Evolutionary conservation across 2,797 vertebrate species (phyloP), one percentile per base, ranked within the genome.

Genomic region (Chaunax sp.): DNA sequence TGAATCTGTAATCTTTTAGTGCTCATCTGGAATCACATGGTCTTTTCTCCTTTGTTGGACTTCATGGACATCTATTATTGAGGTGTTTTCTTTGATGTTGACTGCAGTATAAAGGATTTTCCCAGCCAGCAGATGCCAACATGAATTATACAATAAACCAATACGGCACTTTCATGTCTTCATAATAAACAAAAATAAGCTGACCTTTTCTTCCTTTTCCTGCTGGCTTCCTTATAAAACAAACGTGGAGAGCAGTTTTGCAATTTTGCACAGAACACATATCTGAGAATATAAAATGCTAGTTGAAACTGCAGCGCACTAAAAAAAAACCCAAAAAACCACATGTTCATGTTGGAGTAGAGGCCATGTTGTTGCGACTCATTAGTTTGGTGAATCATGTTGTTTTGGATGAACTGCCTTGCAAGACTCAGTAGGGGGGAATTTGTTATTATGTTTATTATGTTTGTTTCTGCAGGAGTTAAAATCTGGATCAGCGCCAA

Each of bases 131-230:
- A 43, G 19, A 35, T 54, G 46, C 28, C 46, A 45, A 50, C 54
- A 71, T 28, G 35, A 28, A 30, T 30, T 46, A 41, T 33, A 44
- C 15, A 25, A 20, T 54, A n/a, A 23, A 56, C 13, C 37, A 38
- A 33, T 19, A 54, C 18, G 54, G 44, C 52, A 61, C 37, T 40
- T 26, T 11, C 26, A 33, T 22, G 40, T 56, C 58, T 84, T 38
- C 47, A 64, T 76, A 69, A 64, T 73, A 63, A 62, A 61, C 44
- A 60, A 19, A 38, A 55, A 41, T 47, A 56, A 40, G 25, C 46
- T 75, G 75, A 85, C 57, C 74, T 77, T 75, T 77, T 66, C 41
- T 76, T 68, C 8, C 8, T n/a, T 47, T 38, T 59, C 18, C 13
- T 55, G 19, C 46, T 52, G 13, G 25, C 46, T 40, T 59, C 53